These are phyloP conservation scores for Macropodus opercularis DNA, from an alignment of 2,797 vertebrate genomes.

Conservation along the genomic window DNA sequence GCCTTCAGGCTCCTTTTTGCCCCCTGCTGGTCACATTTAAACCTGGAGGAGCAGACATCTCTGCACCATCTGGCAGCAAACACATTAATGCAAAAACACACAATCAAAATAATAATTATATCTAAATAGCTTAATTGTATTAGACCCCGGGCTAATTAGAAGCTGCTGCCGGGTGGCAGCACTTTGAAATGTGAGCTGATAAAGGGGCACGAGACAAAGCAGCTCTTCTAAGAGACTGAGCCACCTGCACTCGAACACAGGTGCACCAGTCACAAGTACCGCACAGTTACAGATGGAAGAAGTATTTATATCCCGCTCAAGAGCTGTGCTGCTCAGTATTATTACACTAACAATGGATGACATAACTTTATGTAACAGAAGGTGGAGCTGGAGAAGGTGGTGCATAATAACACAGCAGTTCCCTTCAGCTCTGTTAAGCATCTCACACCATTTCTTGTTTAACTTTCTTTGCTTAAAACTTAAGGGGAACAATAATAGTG, in stretches of 20 bases:
- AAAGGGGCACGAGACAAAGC: neutral
- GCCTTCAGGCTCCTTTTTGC: neutral
- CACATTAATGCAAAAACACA: neutral
- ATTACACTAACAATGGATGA: neutral
- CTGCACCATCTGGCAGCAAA: neutral
- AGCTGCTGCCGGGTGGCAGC: neutral
- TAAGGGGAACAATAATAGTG: no score
- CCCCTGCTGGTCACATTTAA: conserved; percentile 45
- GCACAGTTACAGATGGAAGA: neutral
- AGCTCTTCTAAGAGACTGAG: neutral
- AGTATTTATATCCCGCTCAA: neutral
- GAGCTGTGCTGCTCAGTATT: neutral
- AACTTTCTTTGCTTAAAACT: no score
- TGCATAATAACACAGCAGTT: neutral
- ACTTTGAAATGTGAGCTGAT: neutral
- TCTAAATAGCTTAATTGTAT: neutral
- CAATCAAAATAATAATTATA: neutral
- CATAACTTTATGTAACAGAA: neutral
- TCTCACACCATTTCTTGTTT: no score
- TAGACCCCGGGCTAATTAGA: neutral
- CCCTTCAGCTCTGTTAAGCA: neutral
- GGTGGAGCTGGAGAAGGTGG: neutral
- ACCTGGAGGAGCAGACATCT: neutral
- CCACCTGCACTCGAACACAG: neutral
- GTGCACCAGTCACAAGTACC: neutral